Conservation (phyloP, 2,113 vertebrate species). For the Myiozetetes cayanensis region DNA sequence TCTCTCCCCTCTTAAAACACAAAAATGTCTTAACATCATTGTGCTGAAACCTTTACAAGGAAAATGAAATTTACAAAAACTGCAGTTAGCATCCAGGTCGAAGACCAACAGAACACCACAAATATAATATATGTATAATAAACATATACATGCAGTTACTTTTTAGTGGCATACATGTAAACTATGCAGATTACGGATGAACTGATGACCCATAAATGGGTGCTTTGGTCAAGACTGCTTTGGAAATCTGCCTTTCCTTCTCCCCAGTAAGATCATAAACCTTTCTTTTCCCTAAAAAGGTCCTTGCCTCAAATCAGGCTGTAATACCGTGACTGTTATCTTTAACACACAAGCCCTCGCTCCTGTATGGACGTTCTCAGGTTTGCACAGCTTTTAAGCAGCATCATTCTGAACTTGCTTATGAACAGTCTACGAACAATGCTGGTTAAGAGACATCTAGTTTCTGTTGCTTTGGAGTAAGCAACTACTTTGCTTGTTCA, state of each 20-base stretch:
- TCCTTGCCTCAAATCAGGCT: neutral
- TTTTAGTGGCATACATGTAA: neutral
- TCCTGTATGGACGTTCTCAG: neutral
- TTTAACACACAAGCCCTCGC: neutral
- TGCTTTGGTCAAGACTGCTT: neutral
- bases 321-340: neutral
- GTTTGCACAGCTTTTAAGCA: neutral
- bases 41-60: conserved; percentile 1
- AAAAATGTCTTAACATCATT: neutral
- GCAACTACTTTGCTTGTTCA: neutral
- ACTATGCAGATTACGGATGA: neutral
- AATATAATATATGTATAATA: neutral
- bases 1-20: neutral
- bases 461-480: neutral
- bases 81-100: neutral
- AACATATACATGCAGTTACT: neutral
- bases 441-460: neutral
- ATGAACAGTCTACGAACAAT: neutral
- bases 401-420: neutral
- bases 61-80: neutral
- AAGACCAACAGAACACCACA: neutral
- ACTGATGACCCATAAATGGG: neutral
- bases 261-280: neutral
- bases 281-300: neutral
- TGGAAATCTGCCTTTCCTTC: neutral